phyloP scores from a whole-genome alignment of 1,140 invertebrate species.

The Polypedilum pembai region DNA sequence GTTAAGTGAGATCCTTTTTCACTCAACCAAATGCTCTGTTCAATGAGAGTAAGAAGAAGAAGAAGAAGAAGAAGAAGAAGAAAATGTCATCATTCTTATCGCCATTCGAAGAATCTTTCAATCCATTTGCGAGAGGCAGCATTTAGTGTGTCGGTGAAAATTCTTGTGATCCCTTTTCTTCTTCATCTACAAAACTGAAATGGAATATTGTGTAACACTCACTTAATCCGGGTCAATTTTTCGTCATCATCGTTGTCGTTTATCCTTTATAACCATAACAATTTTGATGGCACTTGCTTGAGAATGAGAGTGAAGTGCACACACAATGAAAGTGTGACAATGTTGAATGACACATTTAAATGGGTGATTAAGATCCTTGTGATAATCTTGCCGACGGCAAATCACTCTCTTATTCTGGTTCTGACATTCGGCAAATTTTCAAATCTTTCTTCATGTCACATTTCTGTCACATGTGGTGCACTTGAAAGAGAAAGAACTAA shows the following conservation, averaged over 20 bases:
- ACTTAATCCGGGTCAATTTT: conserved; percentile 27
- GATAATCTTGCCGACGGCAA: conserved; percentile 23
- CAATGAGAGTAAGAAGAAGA: too few relatives aligned
- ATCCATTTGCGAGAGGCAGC: neutral
- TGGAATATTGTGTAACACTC: conserved; percentile 13
- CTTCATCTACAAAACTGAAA: neutral
- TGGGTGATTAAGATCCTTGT: conserved; percentile 11
- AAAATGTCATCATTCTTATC: conserved; percentile 3
- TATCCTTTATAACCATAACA: neutral
- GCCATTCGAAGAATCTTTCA: neutral
- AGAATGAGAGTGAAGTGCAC: neutral
- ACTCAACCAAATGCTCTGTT: too few relatives aligned
- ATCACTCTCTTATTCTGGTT: neutral
- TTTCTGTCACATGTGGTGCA: neutral
- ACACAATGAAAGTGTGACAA: conserved; percentile 21
- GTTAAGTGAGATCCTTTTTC: neutral
- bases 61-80: neutral
- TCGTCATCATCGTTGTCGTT: neutral
- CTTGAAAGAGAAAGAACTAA: neutral
- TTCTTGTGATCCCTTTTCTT: conserved; percentile 11
- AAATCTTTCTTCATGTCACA: neutral
- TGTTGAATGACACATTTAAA: conserved; percentile 22
- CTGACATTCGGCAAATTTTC: neutral
- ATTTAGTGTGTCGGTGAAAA: conserved; percentile 9
- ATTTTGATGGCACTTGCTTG: neutral